Conservation (phyloP, 2,888 invertebrate genomes). For the Nebria salina region DNA sequence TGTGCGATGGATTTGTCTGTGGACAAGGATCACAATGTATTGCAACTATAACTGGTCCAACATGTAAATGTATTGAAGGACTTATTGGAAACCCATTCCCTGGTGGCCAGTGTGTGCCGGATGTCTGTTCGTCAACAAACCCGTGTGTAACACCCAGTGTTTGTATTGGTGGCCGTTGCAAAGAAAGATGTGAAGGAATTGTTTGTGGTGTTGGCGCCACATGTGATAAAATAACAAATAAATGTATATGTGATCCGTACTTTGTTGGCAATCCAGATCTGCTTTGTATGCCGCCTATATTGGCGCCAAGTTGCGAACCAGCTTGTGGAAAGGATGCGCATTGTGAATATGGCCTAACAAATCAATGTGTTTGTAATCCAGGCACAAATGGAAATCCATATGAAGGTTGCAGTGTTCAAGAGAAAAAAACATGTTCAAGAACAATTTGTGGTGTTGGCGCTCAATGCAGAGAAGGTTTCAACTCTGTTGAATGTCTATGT, state of each 20-base stretch:
- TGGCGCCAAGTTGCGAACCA: slow-evolving; percentile 82
- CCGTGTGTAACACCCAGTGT: slow-evolving; percentile 83
- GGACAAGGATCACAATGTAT: slow-evolving; percentile 87
- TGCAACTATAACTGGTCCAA: slow-evolving; percentile 83
- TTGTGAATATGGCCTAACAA: slow-evolving; percentile 79
- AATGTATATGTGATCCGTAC: slow-evolving; percentile 86
- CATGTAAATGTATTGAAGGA: slow-evolving; percentile 88
- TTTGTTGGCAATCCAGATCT: slow-evolving; percentile 90
- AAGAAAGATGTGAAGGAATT: slow-evolving; percentile 86
- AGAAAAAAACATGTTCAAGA: slow-evolving; percentile 75
- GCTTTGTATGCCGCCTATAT: slow-evolving; percentile 88
- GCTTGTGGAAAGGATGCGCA: slow-evolving; percentile 84
- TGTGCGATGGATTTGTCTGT: slow-evolving; percentile 80
- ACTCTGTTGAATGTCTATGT: slow-evolving; percentile 83
- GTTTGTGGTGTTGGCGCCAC: slow-evolving; percentile 90
- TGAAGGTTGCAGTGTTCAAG: slow-evolving; percentile 77
- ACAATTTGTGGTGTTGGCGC: slow-evolving; percentile 82
- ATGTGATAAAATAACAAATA: slow-evolving; percentile 82
- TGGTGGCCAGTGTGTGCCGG: slow-evolving; percentile 84
- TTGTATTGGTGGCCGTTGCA: slow-evolving; percentile 88
- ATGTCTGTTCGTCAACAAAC: slow-evolving; percentile 80
- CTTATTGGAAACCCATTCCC: slow-evolving; percentile 91
- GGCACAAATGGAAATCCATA: slow-evolving; percentile 90
- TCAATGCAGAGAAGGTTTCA: slow-evolving; percentile 79
- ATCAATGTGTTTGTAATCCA: slow-evolving; percentile 84